These are phyloP conservation scores for Cephus rjabovi DNA, from an alignment of 2,888 invertebrate genomes.

Conservation along the genomic window DNA sequence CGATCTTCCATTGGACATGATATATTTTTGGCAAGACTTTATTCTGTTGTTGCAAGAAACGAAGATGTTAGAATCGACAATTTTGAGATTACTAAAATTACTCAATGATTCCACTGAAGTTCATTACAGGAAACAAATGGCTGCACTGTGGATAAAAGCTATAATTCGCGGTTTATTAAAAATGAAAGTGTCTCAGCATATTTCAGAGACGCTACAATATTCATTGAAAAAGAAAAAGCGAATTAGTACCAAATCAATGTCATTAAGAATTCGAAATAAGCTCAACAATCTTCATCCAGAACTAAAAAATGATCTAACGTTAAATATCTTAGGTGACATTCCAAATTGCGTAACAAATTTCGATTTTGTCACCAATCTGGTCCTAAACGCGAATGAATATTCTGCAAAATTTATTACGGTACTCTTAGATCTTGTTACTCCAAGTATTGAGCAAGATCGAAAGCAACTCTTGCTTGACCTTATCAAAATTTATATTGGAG, in stretches of 20 bases:
- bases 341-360: conserved; percentile 45
- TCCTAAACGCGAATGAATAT: conserved; percentile 47
- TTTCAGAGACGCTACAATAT: conserved; percentile 45
- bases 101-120: conserved; percentile 59
- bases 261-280: conserved; percentile 37
- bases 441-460: conserved; percentile 30
- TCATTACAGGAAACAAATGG: conserved; percentile 61
- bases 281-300: conserved; percentile 42
- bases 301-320: conserved; percentile 36
- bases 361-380: conserved; percentile 42
- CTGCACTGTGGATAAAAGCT: conserved; percentile 71
- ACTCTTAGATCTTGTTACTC: conserved; percentile 47
- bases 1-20: conserved; percentile 50
- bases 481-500: conserved; percentile 48
- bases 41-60: conserved; percentile 69
- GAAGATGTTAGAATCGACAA: conserved; percentile 68
- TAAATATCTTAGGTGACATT: conserved; percentile 40
- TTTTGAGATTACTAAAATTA: conserved; percentile 66
- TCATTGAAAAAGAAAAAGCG: conserved; percentile 31
- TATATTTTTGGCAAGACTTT: conserved; percentile 69
- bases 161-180: conserved; percentile 67
- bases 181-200: conserved; percentile 56
- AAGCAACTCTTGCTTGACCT: conserved; percentile 44
- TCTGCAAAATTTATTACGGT: conserved; percentile 42
- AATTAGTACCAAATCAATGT: conserved; percentile 31